Conservation (phyloP, 2,113 vertebrate species). For the Willisornis vidua region DNA sequence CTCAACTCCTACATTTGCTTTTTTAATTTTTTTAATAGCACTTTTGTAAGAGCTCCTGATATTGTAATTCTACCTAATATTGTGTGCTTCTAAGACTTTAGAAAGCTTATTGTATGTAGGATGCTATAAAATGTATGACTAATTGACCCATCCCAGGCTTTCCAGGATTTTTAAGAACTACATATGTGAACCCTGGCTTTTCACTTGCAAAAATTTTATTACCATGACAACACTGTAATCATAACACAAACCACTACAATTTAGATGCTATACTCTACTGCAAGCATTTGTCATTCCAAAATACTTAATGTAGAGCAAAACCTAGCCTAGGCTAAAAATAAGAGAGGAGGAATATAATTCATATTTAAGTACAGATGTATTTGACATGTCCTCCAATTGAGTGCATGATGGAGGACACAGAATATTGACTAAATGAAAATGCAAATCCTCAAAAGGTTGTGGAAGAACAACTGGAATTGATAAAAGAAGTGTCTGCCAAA, state of each 20-base stretch:
- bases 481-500: constrained; percentile 40
- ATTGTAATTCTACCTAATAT: background rate
- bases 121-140: constrained; percentile 46
- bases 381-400: background rate
- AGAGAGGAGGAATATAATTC: constrained; percentile 3
- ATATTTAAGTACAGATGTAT: constrained; percentile 32
- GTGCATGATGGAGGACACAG: background rate
- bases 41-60: background rate
- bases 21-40: background rate
- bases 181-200: constrained; percentile 45
- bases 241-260: constrained; percentile 35
- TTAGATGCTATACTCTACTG: background rate
- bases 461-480: constrained; percentile 45
- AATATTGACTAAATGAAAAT: constrained; percentile 27
- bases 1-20: background rate
- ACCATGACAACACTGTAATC: constrained; percentile 41
- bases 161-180: constrained; percentile 42
- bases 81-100: background rate
- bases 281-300: background rate
- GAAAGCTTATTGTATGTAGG: background rate
- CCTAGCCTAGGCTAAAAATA: constrained; percentile 21
- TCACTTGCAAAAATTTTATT: constrained; percentile 15
- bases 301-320: constrained; percentile 6
- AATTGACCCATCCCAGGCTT: constrained; percentile 12
- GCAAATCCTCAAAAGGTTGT: constrained; percentile 45